Conservation (phyloP, 2,888 invertebrate species). For the Charanyca ferruginea region DNA sequence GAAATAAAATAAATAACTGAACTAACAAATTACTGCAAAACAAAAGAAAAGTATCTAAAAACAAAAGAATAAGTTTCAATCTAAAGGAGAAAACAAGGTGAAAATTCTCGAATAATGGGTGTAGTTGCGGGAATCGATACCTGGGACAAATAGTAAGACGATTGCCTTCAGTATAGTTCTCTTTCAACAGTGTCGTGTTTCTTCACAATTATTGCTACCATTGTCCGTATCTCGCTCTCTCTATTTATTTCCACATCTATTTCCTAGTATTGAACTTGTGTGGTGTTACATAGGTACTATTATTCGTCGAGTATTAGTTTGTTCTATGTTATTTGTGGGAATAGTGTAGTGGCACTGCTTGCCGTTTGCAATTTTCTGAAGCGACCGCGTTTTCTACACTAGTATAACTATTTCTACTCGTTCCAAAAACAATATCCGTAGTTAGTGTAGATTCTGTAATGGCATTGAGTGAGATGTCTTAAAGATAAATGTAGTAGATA, state of each 20-base stretch:
- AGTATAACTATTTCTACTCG: background rate
- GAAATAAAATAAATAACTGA: background rate
- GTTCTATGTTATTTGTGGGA: slow-evolving; percentile 24
- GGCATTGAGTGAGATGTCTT: background rate
- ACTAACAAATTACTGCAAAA: background rate
- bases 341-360: background rate
- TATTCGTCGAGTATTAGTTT: slow-evolving; percentile 6
- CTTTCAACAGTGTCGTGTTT: slow-evolving; percentile 46
- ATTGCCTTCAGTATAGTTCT: slow-evolving; percentile 58
- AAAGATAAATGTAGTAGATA: too few species aligned
- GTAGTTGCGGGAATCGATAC: slow-evolving; percentile 69
- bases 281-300: background rate
- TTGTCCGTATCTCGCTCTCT: slow-evolving; percentile 42
- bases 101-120: slow-evolving; percentile 59
- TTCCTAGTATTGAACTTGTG: slow-evolving; percentile 34
- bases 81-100: slow-evolving; percentile 27
- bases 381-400: background rate
- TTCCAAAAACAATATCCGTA: background rate
- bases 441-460: too few species aligned
- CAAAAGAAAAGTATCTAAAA: slow-evolving; percentile 19
- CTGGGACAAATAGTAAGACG: slow-evolving; percentile 65
- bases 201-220: slow-evolving; percentile 46
- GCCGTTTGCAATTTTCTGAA: background rate
- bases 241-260: slow-evolving; percentile 41
- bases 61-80: slow-evolving; percentile 15